Evolutionary conservation across 2,797 vertebrate genomes (phyloP), one percentile per base, ranked within the genome.

Genomic region (Rachycentron canadum): DNA sequence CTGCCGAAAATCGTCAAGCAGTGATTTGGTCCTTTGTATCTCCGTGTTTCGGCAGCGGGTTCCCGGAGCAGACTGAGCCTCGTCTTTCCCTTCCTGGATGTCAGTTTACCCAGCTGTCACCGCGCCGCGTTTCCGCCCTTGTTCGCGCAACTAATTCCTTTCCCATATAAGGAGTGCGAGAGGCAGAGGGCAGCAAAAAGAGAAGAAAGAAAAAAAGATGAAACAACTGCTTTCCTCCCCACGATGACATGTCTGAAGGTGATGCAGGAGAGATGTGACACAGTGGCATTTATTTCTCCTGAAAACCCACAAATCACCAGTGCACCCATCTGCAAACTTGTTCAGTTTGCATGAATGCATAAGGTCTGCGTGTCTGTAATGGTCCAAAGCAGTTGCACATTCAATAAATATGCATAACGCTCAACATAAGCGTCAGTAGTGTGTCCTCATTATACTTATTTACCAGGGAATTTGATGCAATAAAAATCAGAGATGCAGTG

Each of bases 111-210:
- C 95, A 92, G 91, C 91, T 69, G 85, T 72, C 95, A 91, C 91
- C 82, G 94, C 95, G 94, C 91, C 41, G 79, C 82, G 93, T 89
- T 94, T 93, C 94, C 94, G 93, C 94, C 94, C 93, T 83, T 75
- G 59, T 71, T 82, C 85, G 83, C 71, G 74, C 85, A 79, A 73
- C 84, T 90, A 72, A 91, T 87, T 94, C 89, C 91, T 93, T 93
- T 89, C 65, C 94, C 94, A 92, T 95, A 95, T 94, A 95, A 93
- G 94, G 93, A 86, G 72, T 2, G 88, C 49, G 86, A 82, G 88
- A 86, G 78, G 70, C 81, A 86, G 79, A 79, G 78, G 7, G 71
- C 69, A 68, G 71, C 25, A 28, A 21, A 13, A 43, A 36, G 26
- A 13, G 14, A 8, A 11, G 16, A 8, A 5, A 2, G 7, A 38